Percentiles rank a stretch among this genome's conserved stretches.
These are phyloP conservation scores for Galeruca laticollis DNA, from an alignment of 2,888 invertebrate species.

Conservation along the genomic window DNA sequence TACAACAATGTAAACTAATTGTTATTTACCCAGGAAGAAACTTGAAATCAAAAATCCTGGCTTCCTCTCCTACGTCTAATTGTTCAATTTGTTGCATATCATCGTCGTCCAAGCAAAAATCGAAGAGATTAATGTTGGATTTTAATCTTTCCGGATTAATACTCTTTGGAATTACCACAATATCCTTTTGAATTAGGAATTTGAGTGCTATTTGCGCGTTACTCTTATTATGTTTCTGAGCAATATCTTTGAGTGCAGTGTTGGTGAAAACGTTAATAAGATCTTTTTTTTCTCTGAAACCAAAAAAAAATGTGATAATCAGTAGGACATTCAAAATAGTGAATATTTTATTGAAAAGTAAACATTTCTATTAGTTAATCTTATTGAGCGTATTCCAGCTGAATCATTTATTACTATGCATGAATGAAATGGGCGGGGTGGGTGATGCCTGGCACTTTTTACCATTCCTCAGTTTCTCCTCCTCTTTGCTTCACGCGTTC, in stretches of 20 bases:
- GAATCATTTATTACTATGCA: too few species aligned
- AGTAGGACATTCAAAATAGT: too few species aligned
- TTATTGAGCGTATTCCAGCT: too few species aligned
- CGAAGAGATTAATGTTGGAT: conserved; percentile 80
- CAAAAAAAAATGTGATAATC: neutral
- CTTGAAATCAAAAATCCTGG: conserved; percentile 75
- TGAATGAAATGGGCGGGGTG: too few species aligned
- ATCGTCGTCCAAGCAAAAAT: conserved; percentile 73
- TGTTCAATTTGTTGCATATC: conserved; percentile 72
- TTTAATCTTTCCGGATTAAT: conserved; percentile 76
- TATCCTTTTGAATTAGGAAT: conserved; percentile 77
- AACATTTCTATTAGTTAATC: too few species aligned
- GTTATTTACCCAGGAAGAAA: conserved; percentile 33
- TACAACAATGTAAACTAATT: too few species aligned
- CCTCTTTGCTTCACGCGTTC: too few species aligned
- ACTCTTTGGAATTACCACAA: conserved; percentile 86
- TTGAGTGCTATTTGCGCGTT: conserved; percentile 80
- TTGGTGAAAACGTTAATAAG: conserved; percentile 75
- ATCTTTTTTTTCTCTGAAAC: conserved; percentile 65
- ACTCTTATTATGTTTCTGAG: conserved; percentile 73
- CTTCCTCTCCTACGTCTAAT: conserved; percentile 74
- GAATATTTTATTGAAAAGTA: too few species aligned
- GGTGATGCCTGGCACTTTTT: too few species aligned
- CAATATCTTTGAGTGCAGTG: conserved; percentile 69
- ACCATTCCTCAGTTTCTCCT: too few species aligned